These are phyloP conservation scores for Chrysomallon squamiferum DNA, from an alignment of 1,140 invertebrate species.

Conservation along the genomic window DNA sequence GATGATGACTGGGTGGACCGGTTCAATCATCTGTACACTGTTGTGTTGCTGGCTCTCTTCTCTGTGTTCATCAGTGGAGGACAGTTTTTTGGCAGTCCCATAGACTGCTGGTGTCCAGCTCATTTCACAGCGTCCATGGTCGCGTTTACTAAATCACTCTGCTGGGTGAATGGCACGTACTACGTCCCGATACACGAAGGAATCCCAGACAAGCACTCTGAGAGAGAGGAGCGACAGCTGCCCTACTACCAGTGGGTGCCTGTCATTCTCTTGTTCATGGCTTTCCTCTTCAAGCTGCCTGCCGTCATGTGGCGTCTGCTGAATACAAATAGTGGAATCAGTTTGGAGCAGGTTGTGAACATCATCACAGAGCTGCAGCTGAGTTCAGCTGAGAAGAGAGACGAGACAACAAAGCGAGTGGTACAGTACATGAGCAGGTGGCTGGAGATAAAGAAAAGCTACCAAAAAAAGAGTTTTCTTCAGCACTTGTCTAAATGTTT, in stretches of 20 bases:
- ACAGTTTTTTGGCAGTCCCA: conserved; percentile 78
- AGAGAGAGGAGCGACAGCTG: conserved; percentile 37
- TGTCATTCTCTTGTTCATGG: conserved; percentile 62
- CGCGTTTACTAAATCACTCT: background rate
- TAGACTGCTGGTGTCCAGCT: conserved; percentile 52
- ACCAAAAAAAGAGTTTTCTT: conserved; percentile 5
- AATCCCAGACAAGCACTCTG: conserved; percentile 63
- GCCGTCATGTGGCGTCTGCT: conserved; percentile 62
- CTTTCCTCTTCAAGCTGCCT: conserved; percentile 61
- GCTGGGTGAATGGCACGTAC: background rate
- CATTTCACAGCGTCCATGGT: conserved; percentile 42
- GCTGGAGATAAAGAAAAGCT: conserved; percentile 19
- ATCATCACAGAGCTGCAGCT: conserved; percentile 25
- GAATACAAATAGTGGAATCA: conserved; percentile 26
- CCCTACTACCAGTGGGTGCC: conserved; percentile 65
- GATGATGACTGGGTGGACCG: conserved; percentile 68
- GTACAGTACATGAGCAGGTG: conserved; percentile 26
- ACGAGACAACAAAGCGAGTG: conserved; percentile 25
- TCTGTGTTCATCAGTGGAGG: conserved; percentile 79
- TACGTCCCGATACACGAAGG: conserved; percentile 8
- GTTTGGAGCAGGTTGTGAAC: conserved; percentile 33
- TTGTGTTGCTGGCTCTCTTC: conserved; percentile 60
- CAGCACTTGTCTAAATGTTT: conserved; percentile 5
- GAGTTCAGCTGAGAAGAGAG: conserved; percentile 15
- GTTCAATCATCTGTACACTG: conserved; percentile 66